Conservation (phyloP, 1,140 invertebrate species). For the Coelopa frigida region DNA sequence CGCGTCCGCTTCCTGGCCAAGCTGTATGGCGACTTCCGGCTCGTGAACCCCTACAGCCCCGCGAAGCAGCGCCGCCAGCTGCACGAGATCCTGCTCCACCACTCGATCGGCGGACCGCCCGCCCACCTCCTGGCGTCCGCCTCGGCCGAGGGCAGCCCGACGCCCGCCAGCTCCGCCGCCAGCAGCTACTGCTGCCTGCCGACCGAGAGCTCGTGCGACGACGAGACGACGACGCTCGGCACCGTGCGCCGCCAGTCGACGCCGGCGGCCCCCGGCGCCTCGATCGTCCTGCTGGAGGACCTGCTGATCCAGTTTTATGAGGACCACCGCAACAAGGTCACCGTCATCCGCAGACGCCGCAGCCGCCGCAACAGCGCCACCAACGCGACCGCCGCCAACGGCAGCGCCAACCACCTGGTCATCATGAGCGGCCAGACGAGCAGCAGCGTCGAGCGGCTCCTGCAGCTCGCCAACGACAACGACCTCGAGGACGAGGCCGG, state of each 20-base stretch:
- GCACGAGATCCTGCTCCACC: constrained; percentile 35
- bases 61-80: constrained; percentile 32
- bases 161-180: constrained; percentile 7
- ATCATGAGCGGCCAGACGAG: constrained; percentile 17
- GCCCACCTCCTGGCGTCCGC: constrained; percentile 22
- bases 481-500: constrained; percentile 10
- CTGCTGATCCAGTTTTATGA: constrained; percentile 40
- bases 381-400: background rate
- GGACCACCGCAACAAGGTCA: constrained; percentile 21
- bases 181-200: constrained; percentile 10
- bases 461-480: constrained; percentile 13
- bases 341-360: constrained; percentile 9
- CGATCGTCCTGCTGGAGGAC: constrained; percentile 34
- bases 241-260: constrained; percentile 18
- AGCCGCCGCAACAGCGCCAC: constrained; percentile 10
- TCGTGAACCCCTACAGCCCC: constrained; percentile 38
- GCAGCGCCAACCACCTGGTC: constrained; percentile 10
- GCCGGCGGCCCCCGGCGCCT: constrained; percentile 12
- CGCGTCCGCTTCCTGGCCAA: constrained; percentile 34
- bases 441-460: constrained; percentile 15
- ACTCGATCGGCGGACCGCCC: constrained; percentile 38
- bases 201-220: constrained; percentile 6
- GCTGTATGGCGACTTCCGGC: constrained; percentile 33
- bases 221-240: constrained; percentile 1
- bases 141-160: constrained; percentile 7